Evolutionary conservation across 1,140 invertebrate genomes (phyloP), one percentile per base, ranked within the genome.

Genomic region (Maniola jurtina): DNA sequence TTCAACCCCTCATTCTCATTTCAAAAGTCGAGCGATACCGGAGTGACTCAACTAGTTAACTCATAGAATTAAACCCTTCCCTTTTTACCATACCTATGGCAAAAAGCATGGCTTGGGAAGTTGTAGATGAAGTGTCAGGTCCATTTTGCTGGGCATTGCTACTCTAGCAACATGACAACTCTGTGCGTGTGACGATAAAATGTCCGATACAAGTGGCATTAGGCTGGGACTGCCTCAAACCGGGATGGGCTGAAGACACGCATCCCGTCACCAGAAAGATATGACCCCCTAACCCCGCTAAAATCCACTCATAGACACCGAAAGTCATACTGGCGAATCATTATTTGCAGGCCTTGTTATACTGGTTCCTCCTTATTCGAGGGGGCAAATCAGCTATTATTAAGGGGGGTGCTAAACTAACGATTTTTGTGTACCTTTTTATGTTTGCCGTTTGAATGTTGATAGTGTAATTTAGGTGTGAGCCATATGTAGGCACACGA

Each of bases 361-460:
- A 62, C 61, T 84, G 82, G 84, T 74, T 64, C 65, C 42, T 70
- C 68, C 76, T 75, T 72, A 74, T 75, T 70, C 66, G 68, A 83
- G 83, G 76, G 68, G 76, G 76, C 57, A 81, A 83, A 87, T 87
- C 80, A 81, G 81, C 81, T 84, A 83, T 83, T 85, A 86, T 88
- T 86, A 84, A 80, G 76, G 80, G 83, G 79, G 84, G 83, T 84
- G 84, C 76, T 77, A 83, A 83, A 84, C 78, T 88, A 86, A 88
- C 79, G 80, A 76, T 76, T 81, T 77, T 73, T 81, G 76, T 78
- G 81, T 84, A 81, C 79, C 79, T 84, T 88, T 88, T 88, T 88
- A 86, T 84, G 83, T 79, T 73, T 80, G 80, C 76, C 81, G 76
- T 85, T 86, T 74, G 71, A 80, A 79, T 76, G 70, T 70, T 83